Evolutionary conservation across 2,113 vertebrate genomes (phyloP), one percentile per base, ranked within the genome.

Genomic region (Larimichthys crocea): DNA sequence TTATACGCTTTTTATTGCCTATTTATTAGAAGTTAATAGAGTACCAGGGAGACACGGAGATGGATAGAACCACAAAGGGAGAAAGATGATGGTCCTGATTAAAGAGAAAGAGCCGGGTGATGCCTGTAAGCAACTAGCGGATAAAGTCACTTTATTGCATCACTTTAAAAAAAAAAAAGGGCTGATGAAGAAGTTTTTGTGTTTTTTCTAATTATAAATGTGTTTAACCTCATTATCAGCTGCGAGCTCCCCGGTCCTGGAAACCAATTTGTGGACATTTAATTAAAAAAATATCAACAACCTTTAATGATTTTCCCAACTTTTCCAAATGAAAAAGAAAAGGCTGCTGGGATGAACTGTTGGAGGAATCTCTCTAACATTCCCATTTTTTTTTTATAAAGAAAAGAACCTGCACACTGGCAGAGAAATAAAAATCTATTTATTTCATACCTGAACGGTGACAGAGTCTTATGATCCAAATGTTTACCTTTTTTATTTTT

Each of bases 1-100:
- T 70, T 76, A 22, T 48, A 49, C 50, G 35, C 48, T 14, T 56
- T 84, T 88, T 75, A 80, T 80, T 86, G 35, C 57, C 69, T 68
- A 31, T 87, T 83, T 85, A 78, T 85, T 85, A 66, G 63, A 46
- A 75, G 44, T 80, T 60, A 62, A 68, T 24, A 69, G 17, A 66
- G 35, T 22, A 35, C 53, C 70, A 48, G 20, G 15, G 76, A 85
- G 74, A 80, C 24, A 8, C 0, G 3, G 10, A 50, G 48, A 52
- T 3, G 17, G 56, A 44, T 44, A 16, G 42, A 62, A 4, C 44
- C 20, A 35, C 20, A 48, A 2, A 42, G 29, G n/a, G n/a, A 57
- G 17, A 19, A 11, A 60, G 26, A 52, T 56, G 55, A 50, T 3
- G 4, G 11, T 4, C 14, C 56, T 24, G 59, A 60, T 48, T 10